A percentile compares a stretch with the other conserved stretches of the same genome.
Conservation (phyloP, 2,797 vertebrate genomes). For the Tapirus indicus region DNA sequence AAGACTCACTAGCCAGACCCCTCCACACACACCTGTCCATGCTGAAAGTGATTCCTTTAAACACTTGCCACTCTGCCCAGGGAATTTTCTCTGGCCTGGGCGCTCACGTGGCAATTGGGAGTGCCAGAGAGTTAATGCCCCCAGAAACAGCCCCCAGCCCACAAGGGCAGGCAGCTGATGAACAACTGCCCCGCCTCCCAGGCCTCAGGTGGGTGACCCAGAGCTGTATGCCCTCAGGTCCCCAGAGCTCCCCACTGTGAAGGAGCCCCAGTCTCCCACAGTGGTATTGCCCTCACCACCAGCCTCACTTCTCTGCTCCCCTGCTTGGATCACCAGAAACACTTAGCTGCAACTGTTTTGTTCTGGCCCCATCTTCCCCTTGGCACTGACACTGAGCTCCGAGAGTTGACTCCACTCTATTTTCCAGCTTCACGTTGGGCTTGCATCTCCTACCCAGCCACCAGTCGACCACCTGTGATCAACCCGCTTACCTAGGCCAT, state of each 20-base stretch:
- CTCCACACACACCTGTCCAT: rapidly evolving
- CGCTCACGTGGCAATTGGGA: not conserved
- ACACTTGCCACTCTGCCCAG: not conserved
- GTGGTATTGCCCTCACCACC: too few species aligned
- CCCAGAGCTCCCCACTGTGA: not conserved
- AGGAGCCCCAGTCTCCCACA: not conserved
- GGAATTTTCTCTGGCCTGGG: not conserved
- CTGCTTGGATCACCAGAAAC: not conserved
- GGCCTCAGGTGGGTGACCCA: too few species aligned
- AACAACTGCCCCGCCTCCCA: too few species aligned
- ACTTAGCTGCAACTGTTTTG: not conserved
- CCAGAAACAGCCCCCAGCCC: not conserved
- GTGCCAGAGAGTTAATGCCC: not conserved
- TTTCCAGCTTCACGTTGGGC: not conserved
- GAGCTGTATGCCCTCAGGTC: too few species aligned
- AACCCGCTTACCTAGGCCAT: not conserved
- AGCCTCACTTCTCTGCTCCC: not conserved
- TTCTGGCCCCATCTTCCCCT: not conserved
- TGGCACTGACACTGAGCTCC: not conserved
- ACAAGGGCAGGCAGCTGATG: not conserved
- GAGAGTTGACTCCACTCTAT: not conserved
- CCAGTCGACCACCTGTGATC: not conserved
- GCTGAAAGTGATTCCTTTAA: not conserved
- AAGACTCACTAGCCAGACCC: not conserved
- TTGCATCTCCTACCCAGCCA: not conserved